Evolutionary conservation across 2,113 vertebrate species (phyloP).

Genomic region (Salminus brasiliensis): DNA sequence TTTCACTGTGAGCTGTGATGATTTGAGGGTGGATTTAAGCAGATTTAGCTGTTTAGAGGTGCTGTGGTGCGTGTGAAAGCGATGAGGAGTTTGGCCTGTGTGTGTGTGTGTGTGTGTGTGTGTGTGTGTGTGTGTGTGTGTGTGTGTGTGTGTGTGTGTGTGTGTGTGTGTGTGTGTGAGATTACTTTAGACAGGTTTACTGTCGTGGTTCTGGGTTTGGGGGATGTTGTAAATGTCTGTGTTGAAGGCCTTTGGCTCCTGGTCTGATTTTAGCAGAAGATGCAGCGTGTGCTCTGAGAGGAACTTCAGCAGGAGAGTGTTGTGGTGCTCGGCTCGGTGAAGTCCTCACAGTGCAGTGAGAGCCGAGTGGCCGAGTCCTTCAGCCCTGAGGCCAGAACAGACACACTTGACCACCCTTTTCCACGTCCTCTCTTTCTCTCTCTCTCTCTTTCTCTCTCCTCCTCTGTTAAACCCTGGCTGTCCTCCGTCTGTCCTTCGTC

Average conservation of each 20-base stretch:
- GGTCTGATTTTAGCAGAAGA: slow-evolving; percentile 19
- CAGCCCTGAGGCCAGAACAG: slow-evolving; percentile 42
- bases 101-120: background rate
- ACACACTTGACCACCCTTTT: too few species aligned
- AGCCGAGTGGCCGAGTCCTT: slow-evolving; percentile 56
- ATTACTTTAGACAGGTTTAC: slow-evolving; percentile 44
- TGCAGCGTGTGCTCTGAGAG: slow-evolving; percentile 27
- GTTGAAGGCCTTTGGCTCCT: slow-evolving; percentile 7
- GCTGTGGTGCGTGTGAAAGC: slow-evolving; percentile 13
- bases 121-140: too few species aligned
- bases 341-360: slow-evolving; percentile 61
- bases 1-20: slow-evolving; percentile 5
- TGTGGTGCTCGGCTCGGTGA: slow-evolving; percentile 53
- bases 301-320: slow-evolving; percentile 31
- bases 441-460: background rate
- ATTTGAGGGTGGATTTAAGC: slow-evolving; percentile 36
- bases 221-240: slow-evolving; percentile 32
- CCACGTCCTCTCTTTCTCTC: background rate
- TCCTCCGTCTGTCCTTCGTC: too few species aligned
- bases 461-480: too few species aligned
- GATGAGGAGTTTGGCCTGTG: background rate
- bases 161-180: background rate
- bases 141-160: background rate
- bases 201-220: slow-evolving; percentile 16
- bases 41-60: slow-evolving; percentile 36